A percentile compares a stretch with the other conserved stretches of the same genome.
phyloP scores from a whole-genome alignment of 2,113 vertebrate genomes.

The Onychostruthus taczanowskii region DNA sequence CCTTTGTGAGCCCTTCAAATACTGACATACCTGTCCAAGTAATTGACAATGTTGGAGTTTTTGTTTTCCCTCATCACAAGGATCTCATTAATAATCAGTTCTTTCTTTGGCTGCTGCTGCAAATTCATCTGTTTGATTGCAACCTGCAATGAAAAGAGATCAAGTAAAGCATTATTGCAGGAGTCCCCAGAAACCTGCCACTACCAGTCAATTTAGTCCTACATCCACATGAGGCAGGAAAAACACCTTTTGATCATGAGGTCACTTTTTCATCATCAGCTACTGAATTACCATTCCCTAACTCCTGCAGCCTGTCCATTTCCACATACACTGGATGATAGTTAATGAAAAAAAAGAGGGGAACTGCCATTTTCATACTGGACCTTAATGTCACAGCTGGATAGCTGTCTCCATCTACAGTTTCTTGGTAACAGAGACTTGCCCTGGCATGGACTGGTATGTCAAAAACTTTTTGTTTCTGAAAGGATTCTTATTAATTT shows the following conservation, averaged over 20 bases:
- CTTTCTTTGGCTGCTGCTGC: conserved; percentile 97
- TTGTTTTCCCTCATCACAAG: conserved; percentile 99
- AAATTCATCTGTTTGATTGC: conserved; percentile 99
- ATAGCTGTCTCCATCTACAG: background rate
- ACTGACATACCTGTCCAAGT: conserved; percentile 90
- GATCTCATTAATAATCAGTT: conserved; percentile 97
- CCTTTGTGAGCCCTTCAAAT: background rate
- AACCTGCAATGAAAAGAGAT: conserved; percentile 76
- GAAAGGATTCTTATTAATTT: background rate
- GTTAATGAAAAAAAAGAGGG: background rate
- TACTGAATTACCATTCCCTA: background rate
- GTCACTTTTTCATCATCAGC: background rate
- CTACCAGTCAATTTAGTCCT: fast-evolving
- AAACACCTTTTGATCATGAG: background rate
- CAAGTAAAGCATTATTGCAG: background rate
- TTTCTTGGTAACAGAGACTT: background rate
- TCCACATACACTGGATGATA: background rate
- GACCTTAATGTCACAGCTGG: background rate
- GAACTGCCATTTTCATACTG: background rate
- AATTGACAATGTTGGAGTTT: conserved; percentile 97
- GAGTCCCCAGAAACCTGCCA: background rate
- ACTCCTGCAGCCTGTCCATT: background rate
- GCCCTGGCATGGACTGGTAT: background rate
- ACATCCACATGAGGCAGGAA: background rate
- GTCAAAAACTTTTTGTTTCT: background rate